These are phyloP conservation scores for Drosophila pruinosa DNA, from an alignment of 1,140 invertebrate genomes.

Conservation along the genomic window DNA sequence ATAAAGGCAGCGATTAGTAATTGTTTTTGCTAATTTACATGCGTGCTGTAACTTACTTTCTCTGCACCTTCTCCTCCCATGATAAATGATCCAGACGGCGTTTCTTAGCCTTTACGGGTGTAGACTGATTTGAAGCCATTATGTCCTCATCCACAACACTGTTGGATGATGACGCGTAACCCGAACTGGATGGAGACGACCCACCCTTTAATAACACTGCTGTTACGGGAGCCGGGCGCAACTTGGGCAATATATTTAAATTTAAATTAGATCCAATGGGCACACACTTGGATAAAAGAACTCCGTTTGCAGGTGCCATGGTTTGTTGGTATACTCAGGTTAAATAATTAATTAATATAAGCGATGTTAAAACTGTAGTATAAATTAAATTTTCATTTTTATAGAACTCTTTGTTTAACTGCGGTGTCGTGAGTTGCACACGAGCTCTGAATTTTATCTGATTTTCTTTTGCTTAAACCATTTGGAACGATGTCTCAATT, in stretches of 20 bases:
- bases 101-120: slow-evolving; percentile 85
- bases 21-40: background rate
- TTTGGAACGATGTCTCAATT: slow-evolving; percentile 36
- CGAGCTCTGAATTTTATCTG: slow-evolving; percentile 61
- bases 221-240: slow-evolving; percentile 83
- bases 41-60: slow-evolving; percentile 88
- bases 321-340: slow-evolving; percentile 12
- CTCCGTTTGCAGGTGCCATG: slow-evolving; percentile 55
- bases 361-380: slow-evolving; percentile 14
- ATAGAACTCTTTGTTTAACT: slow-evolving; percentile 7
- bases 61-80: slow-evolving; percentile 92
- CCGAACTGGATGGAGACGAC: slow-evolving; percentile 77
- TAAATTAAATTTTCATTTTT: slow-evolving; percentile 62
- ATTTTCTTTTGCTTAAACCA: slow-evolving; percentile 35
- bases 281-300: slow-evolving; percentile 83
- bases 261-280: slow-evolving; percentile 70
- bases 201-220: slow-evolving; percentile 79
- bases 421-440: slow-evolving; percentile 4
- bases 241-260: slow-evolving; percentile 83
- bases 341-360: slow-evolving; percentile 13
- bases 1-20: background rate
- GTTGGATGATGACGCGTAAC: slow-evolving; percentile 52
- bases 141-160: slow-evolving; percentile 49
- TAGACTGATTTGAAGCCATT: background rate
- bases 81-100: slow-evolving; percentile 90